These are phyloP conservation scores for Drosophila parabipectinata DNA, from an alignment of 1,140 invertebrate species.

Conservation along the genomic window DNA sequence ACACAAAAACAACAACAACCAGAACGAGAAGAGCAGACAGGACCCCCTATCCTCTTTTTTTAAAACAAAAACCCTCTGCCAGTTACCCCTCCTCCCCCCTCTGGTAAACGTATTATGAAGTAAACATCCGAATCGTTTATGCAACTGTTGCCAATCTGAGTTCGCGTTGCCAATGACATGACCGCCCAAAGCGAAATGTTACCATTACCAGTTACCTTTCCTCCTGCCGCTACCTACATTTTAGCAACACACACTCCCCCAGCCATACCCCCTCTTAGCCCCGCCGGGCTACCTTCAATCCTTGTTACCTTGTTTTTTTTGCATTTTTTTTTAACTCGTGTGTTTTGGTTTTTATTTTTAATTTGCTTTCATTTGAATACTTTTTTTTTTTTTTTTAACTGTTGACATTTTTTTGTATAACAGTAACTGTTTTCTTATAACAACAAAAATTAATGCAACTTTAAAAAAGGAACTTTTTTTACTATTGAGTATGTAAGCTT, in stretches of 20 bases:
- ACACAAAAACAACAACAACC: slow-evolving; percentile 13
- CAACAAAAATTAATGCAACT: no score
- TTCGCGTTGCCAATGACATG: slow-evolving; percentile 63
- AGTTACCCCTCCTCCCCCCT: background rate
- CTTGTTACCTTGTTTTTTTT: slow-evolving; percentile 46
- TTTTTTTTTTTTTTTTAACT: slow-evolving; percentile 24
- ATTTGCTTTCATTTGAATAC: slow-evolving; percentile 57
- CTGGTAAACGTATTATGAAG: slow-evolving; percentile 52
- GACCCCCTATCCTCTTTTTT: background rate
- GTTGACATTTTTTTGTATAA: background rate
- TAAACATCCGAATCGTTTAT: slow-evolving; percentile 75
- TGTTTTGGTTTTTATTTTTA: slow-evolving; percentile 7
- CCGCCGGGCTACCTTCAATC: slow-evolving; percentile 55
- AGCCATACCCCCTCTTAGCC: background rate
- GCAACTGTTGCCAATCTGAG: slow-evolving; percentile 76
- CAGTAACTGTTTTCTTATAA: no score
- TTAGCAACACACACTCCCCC: background rate
- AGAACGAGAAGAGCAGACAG: background rate
- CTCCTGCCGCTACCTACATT: background rate
- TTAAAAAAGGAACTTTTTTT: no score
- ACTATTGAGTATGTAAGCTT: no score
- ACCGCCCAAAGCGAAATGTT: slow-evolving; percentile 45
- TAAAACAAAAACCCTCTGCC: background rate
- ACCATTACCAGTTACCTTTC: slow-evolving; percentile 2
- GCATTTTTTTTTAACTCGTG: slow-evolving; percentile 37